Conservation (phyloP, 2,113 vertebrate genomes). For the Dasyprocta punctata region DNA sequence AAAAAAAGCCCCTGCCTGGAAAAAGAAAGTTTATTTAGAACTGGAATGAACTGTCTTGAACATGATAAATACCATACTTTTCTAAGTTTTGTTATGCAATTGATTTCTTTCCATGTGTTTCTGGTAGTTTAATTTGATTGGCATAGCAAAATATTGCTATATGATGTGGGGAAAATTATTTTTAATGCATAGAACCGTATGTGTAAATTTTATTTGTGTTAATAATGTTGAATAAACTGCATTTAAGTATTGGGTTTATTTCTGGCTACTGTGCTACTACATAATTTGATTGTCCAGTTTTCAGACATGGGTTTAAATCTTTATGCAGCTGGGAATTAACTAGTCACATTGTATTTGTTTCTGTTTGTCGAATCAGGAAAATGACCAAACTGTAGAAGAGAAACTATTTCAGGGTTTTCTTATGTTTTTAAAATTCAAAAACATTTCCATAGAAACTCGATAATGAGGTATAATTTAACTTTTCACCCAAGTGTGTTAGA, state of each 20-base stretch:
- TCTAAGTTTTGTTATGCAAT: conserved; percentile 71
- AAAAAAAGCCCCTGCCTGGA: conserved; percentile 23
- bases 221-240: conserved; percentile 76
- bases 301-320: conserved; percentile 75
- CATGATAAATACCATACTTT: conserved; percentile 73
- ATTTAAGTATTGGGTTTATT: conserved; percentile 70
- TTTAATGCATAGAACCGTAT: conserved; percentile 55
- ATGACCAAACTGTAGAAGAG: conserved; percentile 23
- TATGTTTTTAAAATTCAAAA: conserved; percentile 56
- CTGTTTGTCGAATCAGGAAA: conserved; percentile 54
- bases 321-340: conserved; percentile 64
- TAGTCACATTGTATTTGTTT: conserved; percentile 67
- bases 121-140: conserved; percentile 78
- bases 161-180: conserved; percentile 69
- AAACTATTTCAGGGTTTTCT: conserved; percentile 54
- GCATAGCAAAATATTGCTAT: conserved; percentile 68
- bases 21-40: conserved; percentile 71
- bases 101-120: conserved; percentile 73
- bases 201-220: conserved; percentile 78
- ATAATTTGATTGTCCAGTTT: conserved; percentile 76
- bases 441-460: conserved; percentile 55
- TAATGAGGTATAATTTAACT: conserved; percentile 45
- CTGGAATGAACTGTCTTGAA: conserved; percentile 70
- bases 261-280: conserved; percentile 55
- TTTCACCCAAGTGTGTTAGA: neutral